Base-by-base conservation (phyloP, 1,140 invertebrate species). In the Agraylea sexmaculata region DNA sequence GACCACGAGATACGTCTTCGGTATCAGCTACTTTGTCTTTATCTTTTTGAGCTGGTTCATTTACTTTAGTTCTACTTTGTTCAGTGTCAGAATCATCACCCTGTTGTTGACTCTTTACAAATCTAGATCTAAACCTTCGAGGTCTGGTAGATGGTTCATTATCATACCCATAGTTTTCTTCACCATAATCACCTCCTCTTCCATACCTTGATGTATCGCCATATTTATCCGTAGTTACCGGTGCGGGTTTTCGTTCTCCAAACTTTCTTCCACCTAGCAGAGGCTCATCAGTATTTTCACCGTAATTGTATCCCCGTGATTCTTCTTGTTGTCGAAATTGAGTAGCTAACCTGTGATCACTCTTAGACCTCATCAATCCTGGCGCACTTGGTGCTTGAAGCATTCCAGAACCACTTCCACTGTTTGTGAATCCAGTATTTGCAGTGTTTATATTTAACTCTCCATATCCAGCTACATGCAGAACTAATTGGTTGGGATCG, bases 341-440 rank as follows among this genome's bases (percentile, higher is more conserved):
- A 1, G 84, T 77, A 8, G 89, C 88, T 29, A 94, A 62, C 19
- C 90, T 73, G 62, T 93, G 90, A 55, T 94, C 90, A 57, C 87
- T 91, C 61, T 94, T 93, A 42, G 87, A 90, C 47, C 89, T 72
- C 77, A 91, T 91, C 16, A 94, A 62, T 3, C 86, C 87, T 47
- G 75, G 64, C 21, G 62, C 55, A 27, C 62, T 64, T 8, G 73
- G 70, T 8, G 77, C 78, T 46, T 75, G 75, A 23, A 78, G 55
- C 39, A 62, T 56, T n/a, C 64, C 64, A 35, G 58, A 58, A 47
- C 59, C 57, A 21, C 59, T 59, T 27, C 64, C 60, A 8, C 64
- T 59, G 15, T 67, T 66, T 13, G 67, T 70, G 52, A 73, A 67
- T 7, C 65, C 57, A 42, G 67, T 60, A 54, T 66, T 67, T 50